A percentile compares a stretch with the other conserved stretches of the same genome.
Evolutionary conservation across 2,797 vertebrate genomes (phyloP).

Genomic region (Leptodactylus fallax): DNA sequence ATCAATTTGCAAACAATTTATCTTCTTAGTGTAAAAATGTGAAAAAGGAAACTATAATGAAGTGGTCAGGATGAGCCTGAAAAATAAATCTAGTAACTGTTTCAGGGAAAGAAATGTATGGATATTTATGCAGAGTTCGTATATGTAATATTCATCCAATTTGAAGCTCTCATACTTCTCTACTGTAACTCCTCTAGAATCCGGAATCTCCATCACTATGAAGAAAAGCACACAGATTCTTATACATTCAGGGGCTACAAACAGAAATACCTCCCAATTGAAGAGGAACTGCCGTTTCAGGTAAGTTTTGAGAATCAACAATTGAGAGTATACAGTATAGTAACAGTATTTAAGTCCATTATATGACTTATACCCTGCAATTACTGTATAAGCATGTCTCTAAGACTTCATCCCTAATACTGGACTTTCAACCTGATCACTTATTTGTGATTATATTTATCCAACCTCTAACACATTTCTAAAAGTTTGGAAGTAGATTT

Average conservation of each 20-base stretch:
- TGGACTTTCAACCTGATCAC: no score
- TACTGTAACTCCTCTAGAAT: background rate
- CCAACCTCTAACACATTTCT: no score
- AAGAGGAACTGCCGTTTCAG: no score
- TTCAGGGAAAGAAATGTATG: constrained; percentile 7
- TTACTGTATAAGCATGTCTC: no score
- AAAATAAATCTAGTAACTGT: background rate
- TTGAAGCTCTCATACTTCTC: background rate
- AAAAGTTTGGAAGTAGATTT: no score
- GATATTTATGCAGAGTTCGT: background rate
- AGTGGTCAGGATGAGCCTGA: background rate
- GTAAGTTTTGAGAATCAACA: no score
- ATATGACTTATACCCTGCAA: no score
- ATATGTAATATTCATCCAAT: background rate
- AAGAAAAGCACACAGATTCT: background rate
- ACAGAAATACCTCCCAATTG: background rate
- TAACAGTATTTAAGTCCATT: no score
- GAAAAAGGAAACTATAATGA: constrained; percentile 9
- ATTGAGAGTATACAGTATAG: background rate
- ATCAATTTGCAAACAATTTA: constrained; percentile 21
- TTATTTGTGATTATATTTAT: no score
- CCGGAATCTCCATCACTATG: background rate
- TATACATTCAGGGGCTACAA: background rate
- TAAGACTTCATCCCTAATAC: no score
- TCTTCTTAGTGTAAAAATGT: background rate